Evolutionary conservation across 1,140 invertebrate genomes (phyloP).

Genomic region (Frieseomelitta varia): DNA sequence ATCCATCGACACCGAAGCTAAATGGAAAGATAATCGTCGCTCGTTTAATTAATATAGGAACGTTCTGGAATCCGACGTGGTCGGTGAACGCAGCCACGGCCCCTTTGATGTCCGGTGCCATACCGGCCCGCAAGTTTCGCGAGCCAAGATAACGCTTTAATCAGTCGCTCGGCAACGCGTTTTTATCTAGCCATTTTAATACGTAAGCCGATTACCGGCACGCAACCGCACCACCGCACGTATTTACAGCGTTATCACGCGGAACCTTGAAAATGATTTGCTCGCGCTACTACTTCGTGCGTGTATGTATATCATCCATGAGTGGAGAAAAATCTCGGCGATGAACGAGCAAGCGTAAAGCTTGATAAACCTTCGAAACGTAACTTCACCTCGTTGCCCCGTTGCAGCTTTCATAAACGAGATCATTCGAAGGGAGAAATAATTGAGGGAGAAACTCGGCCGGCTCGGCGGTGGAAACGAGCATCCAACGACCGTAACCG

Average conservation of each 20-base stretch:
- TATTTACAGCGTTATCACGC: constrained; percentile 6
- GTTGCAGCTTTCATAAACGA: background rate
- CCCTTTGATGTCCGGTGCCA: constrained; percentile 35
- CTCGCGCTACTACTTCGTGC: no score
- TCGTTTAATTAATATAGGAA: constrained; percentile 49
- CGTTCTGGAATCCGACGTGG: constrained; percentile 16
- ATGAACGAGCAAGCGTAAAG: background rate
- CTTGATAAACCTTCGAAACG: background rate
- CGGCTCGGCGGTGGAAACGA: background rate
- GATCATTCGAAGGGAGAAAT: background rate
- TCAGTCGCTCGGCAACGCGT: background rate
- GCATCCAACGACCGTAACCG: background rate
- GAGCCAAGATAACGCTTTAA: constrained; percentile 25
- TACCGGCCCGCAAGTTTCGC: background rate
- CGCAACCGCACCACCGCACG: no score
- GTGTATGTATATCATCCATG: background rate
- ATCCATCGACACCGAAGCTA: background rate
- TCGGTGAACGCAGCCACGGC: background rate
- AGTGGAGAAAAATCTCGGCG: background rate
- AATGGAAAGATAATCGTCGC: constrained; percentile 42
- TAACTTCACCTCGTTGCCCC: background rate
- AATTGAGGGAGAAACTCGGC: background rate
- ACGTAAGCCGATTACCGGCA: constrained; percentile 2
- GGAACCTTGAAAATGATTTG: background rate
- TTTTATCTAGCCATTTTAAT: constrained; percentile 26